These are phyloP conservation scores for Nymphalis urticae DNA, from an alignment of 2,888 invertebrate species.

Conservation along the genomic window DNA sequence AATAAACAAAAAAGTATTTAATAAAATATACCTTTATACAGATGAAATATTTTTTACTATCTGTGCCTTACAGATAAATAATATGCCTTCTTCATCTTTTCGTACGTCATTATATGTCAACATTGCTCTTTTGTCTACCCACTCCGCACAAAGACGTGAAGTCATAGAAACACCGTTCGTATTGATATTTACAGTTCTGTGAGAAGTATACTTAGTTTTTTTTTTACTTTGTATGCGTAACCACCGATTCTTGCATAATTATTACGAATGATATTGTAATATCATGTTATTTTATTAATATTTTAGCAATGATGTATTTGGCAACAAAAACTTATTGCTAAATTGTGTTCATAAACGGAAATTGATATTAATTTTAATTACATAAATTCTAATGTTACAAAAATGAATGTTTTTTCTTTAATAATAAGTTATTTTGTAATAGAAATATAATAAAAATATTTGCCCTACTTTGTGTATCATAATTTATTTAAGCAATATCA, in stretches of 20 bases:
- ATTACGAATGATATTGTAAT: not conserved
- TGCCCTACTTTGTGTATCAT: too few relatives aligned
- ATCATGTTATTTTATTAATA: too few relatives aligned
- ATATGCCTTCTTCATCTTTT: conserved; percentile 23
- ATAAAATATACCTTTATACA: not conserved
- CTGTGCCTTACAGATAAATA: not conserved
- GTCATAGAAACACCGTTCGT: conserved; percentile 59
- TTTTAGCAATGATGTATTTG: too few relatives aligned
- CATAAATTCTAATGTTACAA: too few relatives aligned
- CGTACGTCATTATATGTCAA: conserved; percentile 42
- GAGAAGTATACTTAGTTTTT: conserved; percentile 32
- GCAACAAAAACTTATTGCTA: not conserved
- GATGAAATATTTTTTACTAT: conserved; percentile 5
- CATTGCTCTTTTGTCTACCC: conserved; percentile 68
- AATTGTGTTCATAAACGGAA: not conserved
- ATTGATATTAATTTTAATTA: not conserved
- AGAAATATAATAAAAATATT: too few relatives aligned
- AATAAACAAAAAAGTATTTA: too few relatives aligned
- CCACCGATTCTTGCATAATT: not conserved
- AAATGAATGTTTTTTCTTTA: too few relatives aligned
- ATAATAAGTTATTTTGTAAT: too few relatives aligned
- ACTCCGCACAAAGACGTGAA: conserved; percentile 74
- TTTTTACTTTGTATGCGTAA: conserved; percentile 3
- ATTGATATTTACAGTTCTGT: conserved; percentile 32
- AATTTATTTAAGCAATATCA: too few relatives aligned